Evolutionary conservation across 2,888 invertebrate genomes (phyloP).

Genomic region (Itoplectis maculator): DNA sequence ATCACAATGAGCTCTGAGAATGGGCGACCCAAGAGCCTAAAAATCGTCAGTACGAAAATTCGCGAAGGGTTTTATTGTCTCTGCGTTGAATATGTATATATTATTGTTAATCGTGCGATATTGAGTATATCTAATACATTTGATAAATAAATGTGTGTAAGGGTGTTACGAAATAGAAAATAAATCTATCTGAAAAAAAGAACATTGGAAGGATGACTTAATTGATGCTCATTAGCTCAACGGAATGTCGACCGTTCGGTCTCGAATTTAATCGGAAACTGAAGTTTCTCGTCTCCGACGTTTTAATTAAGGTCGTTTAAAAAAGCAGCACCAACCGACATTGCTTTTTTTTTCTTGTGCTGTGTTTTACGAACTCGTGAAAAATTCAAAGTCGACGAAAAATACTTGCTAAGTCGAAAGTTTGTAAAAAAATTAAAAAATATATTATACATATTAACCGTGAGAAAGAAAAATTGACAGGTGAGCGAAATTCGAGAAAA

Average conservation of each 20-base stretch:
- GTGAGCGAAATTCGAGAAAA: neutral
- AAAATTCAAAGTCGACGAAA: slow-evolving; percentile 33
- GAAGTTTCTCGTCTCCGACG: slow-evolving; percentile 57
- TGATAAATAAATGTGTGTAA: neutral
- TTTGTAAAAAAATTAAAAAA: no score
- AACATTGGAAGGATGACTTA: slow-evolving; percentile 52
- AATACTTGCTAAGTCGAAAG: no score
- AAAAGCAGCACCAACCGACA: slow-evolving; percentile 51
- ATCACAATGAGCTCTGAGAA: neutral
- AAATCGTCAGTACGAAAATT: neutral
- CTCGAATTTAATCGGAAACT: slow-evolving; percentile 67
- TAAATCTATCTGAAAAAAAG: slow-evolving; percentile 18
- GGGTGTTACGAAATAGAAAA: slow-evolving; percentile 33
- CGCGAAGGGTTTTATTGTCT: neutral
- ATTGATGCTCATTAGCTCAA: slow-evolving; percentile 68
- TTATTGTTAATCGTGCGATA: slow-evolving; percentile 3
- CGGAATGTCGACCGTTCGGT: slow-evolving; percentile 43
- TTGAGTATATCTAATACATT: no score
- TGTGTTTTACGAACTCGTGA: neutral
- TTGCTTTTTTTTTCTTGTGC: neutral
- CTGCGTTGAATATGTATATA: neutral
- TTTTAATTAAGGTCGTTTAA: slow-evolving; percentile 67
- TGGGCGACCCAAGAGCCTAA: neutral
- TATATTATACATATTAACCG: no score
- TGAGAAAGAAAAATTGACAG: neutral